These are phyloP conservation scores for Amphiprion percula DNA, from an alignment of 2,113 vertebrate genomes.

Conservation along the genomic window DNA sequence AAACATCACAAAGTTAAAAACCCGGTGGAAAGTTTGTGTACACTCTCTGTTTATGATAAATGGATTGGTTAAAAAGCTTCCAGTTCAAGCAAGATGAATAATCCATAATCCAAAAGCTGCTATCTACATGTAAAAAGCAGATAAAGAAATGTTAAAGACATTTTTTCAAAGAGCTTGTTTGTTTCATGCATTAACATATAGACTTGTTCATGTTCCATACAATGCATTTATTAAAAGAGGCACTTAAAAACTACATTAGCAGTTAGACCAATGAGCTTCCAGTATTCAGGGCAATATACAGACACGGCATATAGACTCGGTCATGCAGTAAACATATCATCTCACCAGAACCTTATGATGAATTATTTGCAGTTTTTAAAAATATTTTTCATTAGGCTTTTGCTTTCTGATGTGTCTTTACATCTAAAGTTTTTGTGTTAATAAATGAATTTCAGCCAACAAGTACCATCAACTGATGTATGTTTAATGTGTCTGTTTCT, in stretches of 20 bases:
- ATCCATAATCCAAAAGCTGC: too few relatives aligned
- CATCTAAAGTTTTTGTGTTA: too few relatives aligned
- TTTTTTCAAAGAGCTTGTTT: not conserved
- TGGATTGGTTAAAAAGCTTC: too few relatives aligned
- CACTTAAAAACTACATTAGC: conserved; percentile 63
- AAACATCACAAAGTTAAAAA: too few relatives aligned
- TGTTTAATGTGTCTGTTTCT: not conserved
- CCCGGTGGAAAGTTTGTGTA: too few relatives aligned
- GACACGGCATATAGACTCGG: not conserved
- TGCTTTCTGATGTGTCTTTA: too few relatives aligned
- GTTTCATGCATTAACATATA: not conserved
- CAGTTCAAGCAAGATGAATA: too few relatives aligned
- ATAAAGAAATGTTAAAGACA: too few relatives aligned
- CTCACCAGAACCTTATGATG: not conserved
- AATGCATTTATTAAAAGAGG: conserved; percentile 74
- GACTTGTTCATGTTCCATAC: conserved; percentile 38
- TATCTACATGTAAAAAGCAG: too few relatives aligned
- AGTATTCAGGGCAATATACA: conserved; percentile 18
- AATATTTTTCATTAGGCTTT: not conserved
- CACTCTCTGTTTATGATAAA: too few relatives aligned
- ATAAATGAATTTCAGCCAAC: too few relatives aligned
- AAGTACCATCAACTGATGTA: too few relatives aligned
- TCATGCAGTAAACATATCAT: conserved; percentile 4
- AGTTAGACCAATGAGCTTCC: conserved; percentile 56
- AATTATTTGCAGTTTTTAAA: not conserved